Evolutionary conservation across 1,140 invertebrate species (phyloP).

Genomic region (Drosophila pectinifera): DNA sequence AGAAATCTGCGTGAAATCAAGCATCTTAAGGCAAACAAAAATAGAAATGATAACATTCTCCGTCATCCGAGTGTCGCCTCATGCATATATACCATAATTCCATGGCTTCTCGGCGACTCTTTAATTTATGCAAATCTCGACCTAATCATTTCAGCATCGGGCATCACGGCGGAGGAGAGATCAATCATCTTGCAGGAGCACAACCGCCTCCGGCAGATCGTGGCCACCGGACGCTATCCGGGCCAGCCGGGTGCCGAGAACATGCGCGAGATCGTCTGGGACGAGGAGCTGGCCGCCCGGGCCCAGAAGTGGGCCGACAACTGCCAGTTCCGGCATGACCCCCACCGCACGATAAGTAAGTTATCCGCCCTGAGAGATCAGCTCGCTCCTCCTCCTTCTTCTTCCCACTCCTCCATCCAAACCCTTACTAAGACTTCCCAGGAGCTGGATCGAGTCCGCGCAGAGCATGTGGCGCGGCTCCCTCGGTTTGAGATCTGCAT

Average conservation of each 20-base stretch:
- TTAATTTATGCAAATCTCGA: constrained; percentile 76
- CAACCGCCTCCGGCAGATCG: constrained; percentile 91
- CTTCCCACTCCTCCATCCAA: not conserved
- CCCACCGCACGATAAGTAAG: constrained; percentile 87
- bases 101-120: constrained; percentile 5
- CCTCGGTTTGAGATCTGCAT: constrained; percentile 54
- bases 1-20: constrained; percentile 56
- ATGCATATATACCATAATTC: not conserved
- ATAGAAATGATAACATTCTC: constrained; percentile 77
- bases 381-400: no score
- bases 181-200: constrained; percentile 91
- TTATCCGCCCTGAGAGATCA: constrained; percentile 46
- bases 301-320: constrained; percentile 94
- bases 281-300: constrained; percentile 92
- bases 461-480: constrained; percentile 42
- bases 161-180: constrained; percentile 90
- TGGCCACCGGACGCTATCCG: constrained; percentile 91
- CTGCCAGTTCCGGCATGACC: constrained; percentile 91
- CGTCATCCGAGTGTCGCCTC: constrained; percentile 41
- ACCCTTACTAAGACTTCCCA: constrained; percentile 11
- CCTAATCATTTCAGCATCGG: constrained; percentile 85
- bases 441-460: constrained; percentile 21
- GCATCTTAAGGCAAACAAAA: constrained; percentile 68
- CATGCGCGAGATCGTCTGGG: constrained; percentile 95
- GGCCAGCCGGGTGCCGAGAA: constrained; percentile 92